Evolutionary conservation across 2,113 vertebrate species (phyloP).

Genomic region (Hylia prasina): DNA sequence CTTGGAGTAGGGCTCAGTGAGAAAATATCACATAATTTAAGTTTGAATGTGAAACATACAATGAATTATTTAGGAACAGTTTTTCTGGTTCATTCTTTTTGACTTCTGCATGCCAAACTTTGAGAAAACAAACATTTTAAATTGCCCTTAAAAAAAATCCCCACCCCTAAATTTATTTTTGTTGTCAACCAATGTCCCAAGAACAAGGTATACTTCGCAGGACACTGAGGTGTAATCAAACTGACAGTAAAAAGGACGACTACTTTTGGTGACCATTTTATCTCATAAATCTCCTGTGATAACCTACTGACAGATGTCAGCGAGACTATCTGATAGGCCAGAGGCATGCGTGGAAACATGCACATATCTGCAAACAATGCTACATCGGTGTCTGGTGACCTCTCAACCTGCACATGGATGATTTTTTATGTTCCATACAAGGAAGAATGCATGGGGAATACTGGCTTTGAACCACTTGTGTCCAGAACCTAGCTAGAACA

Average conservation of each 20-base stretch:
- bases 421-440: background rate
- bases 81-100: background rate
- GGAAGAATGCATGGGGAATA: background rate
- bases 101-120: background rate
- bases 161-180: background rate
- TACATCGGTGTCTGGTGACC: background rate
- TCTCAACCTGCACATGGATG: background rate
- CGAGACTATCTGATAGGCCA: background rate
- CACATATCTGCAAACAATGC: background rate
- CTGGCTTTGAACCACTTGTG: background rate
- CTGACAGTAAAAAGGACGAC: background rate
- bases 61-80: background rate
- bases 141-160: background rate
- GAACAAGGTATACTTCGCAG: background rate
- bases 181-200: background rate
- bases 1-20: background rate
- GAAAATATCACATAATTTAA: background rate
- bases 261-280: background rate
- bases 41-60: background rate
- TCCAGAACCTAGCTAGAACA: background rate
- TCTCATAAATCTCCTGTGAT: background rate
- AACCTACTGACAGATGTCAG: background rate
- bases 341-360: background rate
- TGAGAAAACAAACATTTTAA: background rate
- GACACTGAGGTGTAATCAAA: background rate